A percentile compares a stretch with the other conserved stretches of the same genome.
Conservation (phyloP, 2,888 invertebrate species). For the Mechanitis mazaeus region DNA sequence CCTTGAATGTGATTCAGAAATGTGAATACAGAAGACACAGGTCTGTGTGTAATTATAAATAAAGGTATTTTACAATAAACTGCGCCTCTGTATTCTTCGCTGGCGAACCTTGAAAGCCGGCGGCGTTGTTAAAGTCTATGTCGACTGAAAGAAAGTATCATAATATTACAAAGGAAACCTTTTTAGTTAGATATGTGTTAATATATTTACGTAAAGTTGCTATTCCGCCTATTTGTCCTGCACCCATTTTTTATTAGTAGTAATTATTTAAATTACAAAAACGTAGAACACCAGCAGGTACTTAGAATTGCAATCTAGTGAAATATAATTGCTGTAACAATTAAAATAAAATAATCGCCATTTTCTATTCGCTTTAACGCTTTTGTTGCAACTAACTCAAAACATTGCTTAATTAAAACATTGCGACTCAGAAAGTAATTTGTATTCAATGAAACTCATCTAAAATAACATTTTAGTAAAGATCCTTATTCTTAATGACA, state of each 20-base stretch:
- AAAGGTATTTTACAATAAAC: slow-evolving; percentile 45
- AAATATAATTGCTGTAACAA: background rate
- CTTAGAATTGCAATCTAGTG: background rate
- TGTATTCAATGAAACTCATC: too few relatives aligned
- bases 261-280: background rate
- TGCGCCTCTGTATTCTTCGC: slow-evolving; percentile 52
- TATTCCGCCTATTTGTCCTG: slow-evolving; percentile 44
- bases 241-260: slow-evolving; percentile 35
- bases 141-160: slow-evolving; percentile 47
- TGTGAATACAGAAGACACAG: background rate
- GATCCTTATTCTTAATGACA: too few relatives aligned
- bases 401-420: background rate
- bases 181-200: background rate
- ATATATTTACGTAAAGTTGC: slow-evolving; percentile 38
- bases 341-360: background rate
- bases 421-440: background rate
- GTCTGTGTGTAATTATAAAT: background rate
- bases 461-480: too few relatives aligned
- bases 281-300: background rate
- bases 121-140: slow-evolving; percentile 60
- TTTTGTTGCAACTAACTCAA: background rate
- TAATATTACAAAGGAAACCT: slow-evolving; percentile 4
- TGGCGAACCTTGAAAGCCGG: slow-evolving; percentile 47
- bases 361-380: background rate
- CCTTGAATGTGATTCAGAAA: slow-evolving; percentile 35